Conservation (phyloP, 2,797 vertebrate species). For the Ctenopoma multispine region DNA sequence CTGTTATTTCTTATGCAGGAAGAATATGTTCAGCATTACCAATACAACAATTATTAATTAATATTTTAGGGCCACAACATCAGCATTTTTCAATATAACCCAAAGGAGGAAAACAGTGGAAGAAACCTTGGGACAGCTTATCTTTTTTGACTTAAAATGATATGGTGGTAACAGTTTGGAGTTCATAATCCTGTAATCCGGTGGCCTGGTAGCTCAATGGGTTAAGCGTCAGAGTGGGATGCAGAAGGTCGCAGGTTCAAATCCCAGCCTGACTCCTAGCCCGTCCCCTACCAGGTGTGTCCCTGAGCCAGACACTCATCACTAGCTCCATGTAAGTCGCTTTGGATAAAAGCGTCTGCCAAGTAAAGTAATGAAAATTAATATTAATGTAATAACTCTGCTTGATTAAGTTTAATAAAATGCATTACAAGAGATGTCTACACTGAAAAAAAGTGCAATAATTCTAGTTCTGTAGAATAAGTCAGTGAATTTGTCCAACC, state of each 20-base stretch:
- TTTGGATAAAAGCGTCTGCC: no score
- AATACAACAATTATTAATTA: neutral
- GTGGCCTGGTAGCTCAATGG: no score
- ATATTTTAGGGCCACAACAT: neutral
- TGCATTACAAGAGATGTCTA: neutral
- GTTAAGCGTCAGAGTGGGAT: no score
- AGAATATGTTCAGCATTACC: neutral
- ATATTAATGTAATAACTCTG: neutral
- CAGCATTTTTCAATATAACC: neutral
- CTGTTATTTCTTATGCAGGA: no score
- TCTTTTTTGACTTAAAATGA: no score
- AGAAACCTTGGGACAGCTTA: no score
- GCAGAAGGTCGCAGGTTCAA: no score
- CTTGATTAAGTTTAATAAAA: conserved; percentile 32
- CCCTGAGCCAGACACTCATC: no score
- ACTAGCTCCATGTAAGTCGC: no score
- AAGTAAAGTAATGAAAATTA: neutral
- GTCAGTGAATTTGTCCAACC: neutral
- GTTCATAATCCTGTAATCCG: conserved; percentile 11
- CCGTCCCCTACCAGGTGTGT: no score
- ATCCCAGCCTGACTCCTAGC: no score
- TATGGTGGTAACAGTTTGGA: neutral
- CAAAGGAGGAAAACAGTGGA: neutral
- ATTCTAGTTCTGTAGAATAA: neutral
- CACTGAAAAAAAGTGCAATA: conserved; percentile 10